phyloP scores from a whole-genome alignment of 2,888 invertebrate species.

The Hirudinaria manillensis region DNA sequence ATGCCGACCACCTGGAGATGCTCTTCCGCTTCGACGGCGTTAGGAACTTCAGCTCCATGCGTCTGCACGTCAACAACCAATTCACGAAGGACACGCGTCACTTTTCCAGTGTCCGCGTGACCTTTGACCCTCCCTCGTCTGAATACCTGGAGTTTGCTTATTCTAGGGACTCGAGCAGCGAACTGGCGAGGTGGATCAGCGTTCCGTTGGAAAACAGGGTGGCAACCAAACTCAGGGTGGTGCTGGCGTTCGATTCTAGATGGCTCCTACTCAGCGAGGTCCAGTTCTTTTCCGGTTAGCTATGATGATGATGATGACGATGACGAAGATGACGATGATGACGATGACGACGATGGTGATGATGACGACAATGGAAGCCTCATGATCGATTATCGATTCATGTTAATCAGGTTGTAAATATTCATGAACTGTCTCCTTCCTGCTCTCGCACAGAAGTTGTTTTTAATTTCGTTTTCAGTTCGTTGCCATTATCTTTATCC shows the following conservation, averaged over 20 bases:
- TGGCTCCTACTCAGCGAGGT: conserved; percentile 88
- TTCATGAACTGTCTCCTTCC: too few relatives aligned
- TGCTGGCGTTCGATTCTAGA: conserved; percentile 70
- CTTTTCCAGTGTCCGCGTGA: conserved; percentile 71
- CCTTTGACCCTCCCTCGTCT: conserved; percentile 57
- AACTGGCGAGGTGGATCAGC: conserved; percentile 72
- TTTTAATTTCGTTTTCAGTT: too few relatives aligned
- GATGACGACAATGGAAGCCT: neutral
- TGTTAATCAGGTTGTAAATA: too few relatives aligned
- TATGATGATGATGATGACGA: conserved; percentile 6
- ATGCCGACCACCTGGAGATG: conserved; percentile 51
- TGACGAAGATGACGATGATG: neutral
- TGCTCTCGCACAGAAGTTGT: too few relatives aligned
- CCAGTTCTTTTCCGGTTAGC: conserved; percentile 68
- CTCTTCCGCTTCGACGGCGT: conserved; percentile 81
- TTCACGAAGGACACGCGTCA: conserved; percentile 78
- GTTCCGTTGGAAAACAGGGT: conserved; percentile 75
- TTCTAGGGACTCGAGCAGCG: conserved; percentile 72
- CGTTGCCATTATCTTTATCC: too few relatives aligned
- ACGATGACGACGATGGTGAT: neutral
- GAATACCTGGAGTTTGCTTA: conserved; percentile 59
- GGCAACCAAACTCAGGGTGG: conserved; percentile 70
- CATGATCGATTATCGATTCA: too few relatives aligned
- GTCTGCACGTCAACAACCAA: conserved; percentile 77
- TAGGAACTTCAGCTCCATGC: conserved; percentile 75